Evolutionary conservation across 2,888 invertebrate species (phyloP).

Genomic region (Cantharis nigra): DNA sequence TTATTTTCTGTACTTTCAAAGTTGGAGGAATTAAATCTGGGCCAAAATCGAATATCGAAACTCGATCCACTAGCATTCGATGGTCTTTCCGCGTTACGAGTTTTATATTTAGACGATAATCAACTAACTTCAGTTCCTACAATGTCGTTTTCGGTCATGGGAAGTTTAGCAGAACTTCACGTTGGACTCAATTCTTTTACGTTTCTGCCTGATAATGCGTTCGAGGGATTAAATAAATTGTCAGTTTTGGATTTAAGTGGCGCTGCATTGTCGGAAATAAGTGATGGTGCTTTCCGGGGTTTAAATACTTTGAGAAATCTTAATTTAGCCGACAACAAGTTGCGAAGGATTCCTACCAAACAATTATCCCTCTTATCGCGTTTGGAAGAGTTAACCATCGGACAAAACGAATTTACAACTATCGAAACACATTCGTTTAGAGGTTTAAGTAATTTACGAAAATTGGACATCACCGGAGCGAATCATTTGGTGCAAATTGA

Average conservation of each 20-base stretch:
- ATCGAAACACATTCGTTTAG: constrained; percentile 76
- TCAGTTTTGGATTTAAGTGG: constrained; percentile 79
- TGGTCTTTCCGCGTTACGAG: constrained; percentile 74
- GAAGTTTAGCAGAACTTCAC: constrained; percentile 81
- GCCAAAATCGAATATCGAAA: constrained; percentile 81
- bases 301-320: constrained; percentile 75
- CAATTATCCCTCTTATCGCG: constrained; percentile 73
- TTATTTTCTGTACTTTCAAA: constrained; percentile 75
- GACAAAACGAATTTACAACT: constrained; percentile 78
- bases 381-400: constrained; percentile 79
- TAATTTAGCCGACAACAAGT: constrained; percentile 79
- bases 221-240: constrained; percentile 75
- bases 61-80: constrained; percentile 79
- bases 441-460: constrained; percentile 76
- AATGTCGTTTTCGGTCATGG: constrained; percentile 71
- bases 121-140: constrained; percentile 78
- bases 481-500: constrained; percentile 73
- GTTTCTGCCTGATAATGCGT: constrained; percentile 75
- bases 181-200: constrained; percentile 84
- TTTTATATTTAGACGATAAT: constrained; percentile 84
- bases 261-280: constrained; percentile 79
- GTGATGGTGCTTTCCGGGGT: constrained; percentile 75
- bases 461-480: constrained; percentile 79
- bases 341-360: constrained; percentile 74
- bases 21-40: constrained; percentile 83